These are phyloP conservation scores for Eupithecia vulgata DNA, from an alignment of 2,888 invertebrate species.

Conservation along the genomic window DNA sequence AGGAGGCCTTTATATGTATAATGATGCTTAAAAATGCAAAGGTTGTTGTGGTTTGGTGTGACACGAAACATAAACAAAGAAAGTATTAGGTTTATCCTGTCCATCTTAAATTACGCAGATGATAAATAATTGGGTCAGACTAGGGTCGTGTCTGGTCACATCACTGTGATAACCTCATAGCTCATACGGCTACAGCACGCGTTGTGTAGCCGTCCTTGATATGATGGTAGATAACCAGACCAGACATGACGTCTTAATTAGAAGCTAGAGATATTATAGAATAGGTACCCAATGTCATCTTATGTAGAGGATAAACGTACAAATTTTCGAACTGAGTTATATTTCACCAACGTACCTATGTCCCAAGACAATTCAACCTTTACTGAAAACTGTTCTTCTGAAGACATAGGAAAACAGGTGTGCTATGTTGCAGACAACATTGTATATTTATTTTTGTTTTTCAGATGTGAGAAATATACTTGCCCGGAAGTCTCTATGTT, in stretches of 20 bases:
- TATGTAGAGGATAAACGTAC: background rate
- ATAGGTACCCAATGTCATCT: background rate
- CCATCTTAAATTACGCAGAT: constrained; percentile 54
- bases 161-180: constrained; percentile 64
- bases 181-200: constrained; percentile 50
- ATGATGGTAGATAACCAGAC: constrained; percentile 8
- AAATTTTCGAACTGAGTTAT: background rate
- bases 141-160: constrained; percentile 73
- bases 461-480: background rate
- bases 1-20: too few relatives aligned
- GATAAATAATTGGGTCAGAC: constrained; percentile 78
- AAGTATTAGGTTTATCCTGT: constrained; percentile 49
- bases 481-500: background rate
- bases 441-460: background rate
- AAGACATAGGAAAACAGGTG: background rate
- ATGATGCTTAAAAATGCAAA: constrained; percentile 49
- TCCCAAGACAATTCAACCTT: background rate
- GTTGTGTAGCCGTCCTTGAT: constrained; percentile 54
- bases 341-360: background rate
- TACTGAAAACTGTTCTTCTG: background rate
- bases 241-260: background rate
- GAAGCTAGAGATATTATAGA: background rate
- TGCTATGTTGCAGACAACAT: background rate
- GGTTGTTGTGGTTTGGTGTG: constrained; percentile 47
- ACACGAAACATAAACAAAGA: constrained; percentile 50